Evolutionary conservation across 2,888 invertebrate species (phyloP).

Genomic region (Caenorhabditis afra): DNA sequence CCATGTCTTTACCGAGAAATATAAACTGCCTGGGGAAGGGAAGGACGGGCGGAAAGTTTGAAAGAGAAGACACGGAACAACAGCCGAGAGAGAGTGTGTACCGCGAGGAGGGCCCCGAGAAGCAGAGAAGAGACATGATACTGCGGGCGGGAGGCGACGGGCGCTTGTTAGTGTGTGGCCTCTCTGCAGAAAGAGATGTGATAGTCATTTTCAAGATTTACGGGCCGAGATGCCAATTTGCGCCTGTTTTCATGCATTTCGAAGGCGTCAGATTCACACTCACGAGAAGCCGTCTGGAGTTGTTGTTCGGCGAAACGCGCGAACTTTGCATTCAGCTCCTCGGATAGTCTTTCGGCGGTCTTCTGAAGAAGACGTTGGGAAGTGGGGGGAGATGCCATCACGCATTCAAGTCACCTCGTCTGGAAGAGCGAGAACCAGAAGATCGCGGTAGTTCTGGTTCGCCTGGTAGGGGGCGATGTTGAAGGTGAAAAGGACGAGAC

Average conservation of each 20-base stretch:
- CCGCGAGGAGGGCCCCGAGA: constrained; percentile 26
- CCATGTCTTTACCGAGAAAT: constrained; percentile 18
- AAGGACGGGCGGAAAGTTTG: constrained; percentile 12
- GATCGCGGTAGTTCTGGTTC: constrained; percentile 45
- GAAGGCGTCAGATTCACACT: constrained; percentile 35
- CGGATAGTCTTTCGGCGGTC: constrained; percentile 38
- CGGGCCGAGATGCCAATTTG: constrained; percentile 3
- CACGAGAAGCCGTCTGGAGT: constrained; percentile 50
- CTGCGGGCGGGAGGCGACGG: background rate
- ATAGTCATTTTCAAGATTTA: constrained; percentile 24
- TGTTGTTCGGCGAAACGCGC: constrained; percentile 54
- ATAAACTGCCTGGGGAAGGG: constrained; percentile 6
- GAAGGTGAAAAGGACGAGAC: constrained; percentile 45
- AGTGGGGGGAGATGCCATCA: no score
- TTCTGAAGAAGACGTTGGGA: constrained; percentile 16
- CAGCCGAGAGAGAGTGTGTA: constrained; percentile 24
- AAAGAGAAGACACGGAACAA: constrained; percentile 12
- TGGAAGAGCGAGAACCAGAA: constrained; percentile 46
- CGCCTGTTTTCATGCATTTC: constrained; percentile 18
- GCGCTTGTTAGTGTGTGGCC: background rate
- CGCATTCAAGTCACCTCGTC: constrained; percentile 24
- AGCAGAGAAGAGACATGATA: constrained; percentile 17
- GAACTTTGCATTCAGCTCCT: constrained; percentile 48
- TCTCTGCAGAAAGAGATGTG: background rate
- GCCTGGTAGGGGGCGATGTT: constrained; percentile 47